A percentile compares a stretch with the other conserved stretches of the same genome.
Conservation (phyloP, 1,140 invertebrate species). For the Drosophila carrolli region DNA sequence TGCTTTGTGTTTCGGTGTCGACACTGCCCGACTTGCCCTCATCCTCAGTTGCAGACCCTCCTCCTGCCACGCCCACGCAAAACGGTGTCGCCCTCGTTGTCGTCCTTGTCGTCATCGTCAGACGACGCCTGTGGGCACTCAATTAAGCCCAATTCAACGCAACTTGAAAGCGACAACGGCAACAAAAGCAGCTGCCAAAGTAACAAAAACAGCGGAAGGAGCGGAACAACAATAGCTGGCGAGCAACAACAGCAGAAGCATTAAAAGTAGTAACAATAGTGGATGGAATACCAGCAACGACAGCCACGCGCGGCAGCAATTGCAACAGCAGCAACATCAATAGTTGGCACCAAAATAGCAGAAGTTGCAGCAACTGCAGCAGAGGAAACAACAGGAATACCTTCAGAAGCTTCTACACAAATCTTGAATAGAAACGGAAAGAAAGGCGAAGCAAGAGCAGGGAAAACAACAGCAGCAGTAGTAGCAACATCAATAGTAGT, state of each 20-base stretch:
- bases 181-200: conserved; percentile 11
- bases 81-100: conserved; percentile 39
- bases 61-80: conserved; percentile 15
- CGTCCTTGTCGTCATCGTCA: conserved; percentile 20
- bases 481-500: conserved; percentile 5
- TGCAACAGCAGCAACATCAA: not conserved
- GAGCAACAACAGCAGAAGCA: conserved; percentile 5
- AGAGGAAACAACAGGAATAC: not conserved
- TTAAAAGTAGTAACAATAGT: conserved; percentile 4
- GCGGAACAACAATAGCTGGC: conserved; percentile 4
- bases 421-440: not conserved
- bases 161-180: conserved; percentile 61
- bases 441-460: not conserved
- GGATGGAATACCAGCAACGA: not conserved
- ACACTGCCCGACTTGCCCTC: conserved; percentile 16
- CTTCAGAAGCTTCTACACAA: too few relatives aligned
- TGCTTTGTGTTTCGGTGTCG: conserved; percentile 49
- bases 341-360: not conserved
- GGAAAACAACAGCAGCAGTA: not conserved
- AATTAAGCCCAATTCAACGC: conserved; percentile 75
- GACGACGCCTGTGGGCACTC: conserved; percentile 70
- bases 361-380: not conserved
- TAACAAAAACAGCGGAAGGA: conserved; percentile 9
- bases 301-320: not conserved
- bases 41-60: not conserved